A percentile compares a stretch with the other conserved stretches of the same genome.
Conservation (phyloP, 2,888 invertebrate genomes). For the Drosophila aldrichi region DNA sequence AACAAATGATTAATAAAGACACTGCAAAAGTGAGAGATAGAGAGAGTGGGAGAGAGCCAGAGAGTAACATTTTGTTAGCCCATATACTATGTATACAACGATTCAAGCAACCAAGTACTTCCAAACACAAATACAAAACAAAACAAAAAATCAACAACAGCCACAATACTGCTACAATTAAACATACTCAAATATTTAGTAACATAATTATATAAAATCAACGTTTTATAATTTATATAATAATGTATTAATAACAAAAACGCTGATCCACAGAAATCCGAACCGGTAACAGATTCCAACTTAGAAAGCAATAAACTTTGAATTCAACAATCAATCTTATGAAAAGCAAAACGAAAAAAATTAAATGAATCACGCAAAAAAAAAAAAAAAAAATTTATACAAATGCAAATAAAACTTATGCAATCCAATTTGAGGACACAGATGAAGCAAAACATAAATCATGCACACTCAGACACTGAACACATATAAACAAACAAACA, state of each 20-base stretch:
- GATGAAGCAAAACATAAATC: neutral
- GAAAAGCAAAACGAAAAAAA: neutral
- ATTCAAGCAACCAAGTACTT: constrained; percentile 70
- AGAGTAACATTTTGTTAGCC: constrained; percentile 35
- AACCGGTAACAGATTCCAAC: constrained; percentile 12
- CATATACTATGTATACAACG: constrained; percentile 58
- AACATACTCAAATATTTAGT: constrained; percentile 8
- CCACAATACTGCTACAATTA: constrained; percentile 27
- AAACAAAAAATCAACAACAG: constrained; percentile 29
- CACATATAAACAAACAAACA: neutral
- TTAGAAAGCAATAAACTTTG: constrained; percentile 15
- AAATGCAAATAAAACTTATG: neutral
- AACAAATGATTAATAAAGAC: constrained; percentile 3
- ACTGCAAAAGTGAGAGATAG: constrained; percentile 5
- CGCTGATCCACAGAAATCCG: constrained; percentile 21
- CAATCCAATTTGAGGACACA: neutral
- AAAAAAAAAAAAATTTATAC: neutral
- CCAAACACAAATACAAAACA: constrained; percentile 39
- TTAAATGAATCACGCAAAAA: neutral
- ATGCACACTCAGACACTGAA: neutral
- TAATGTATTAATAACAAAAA: constrained; percentile 15
- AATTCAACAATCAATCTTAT: constrained; percentile 5
- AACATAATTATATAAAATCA: constrained; percentile 23
- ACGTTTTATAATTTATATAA: constrained; percentile 37
- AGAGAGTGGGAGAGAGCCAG: constrained; percentile 11